A percentile compares a stretch with the other conserved stretches of the same genome.
Evolutionary conservation across 2,888 invertebrate genomes (phyloP).

Genomic region (Nezara viridula): DNA sequence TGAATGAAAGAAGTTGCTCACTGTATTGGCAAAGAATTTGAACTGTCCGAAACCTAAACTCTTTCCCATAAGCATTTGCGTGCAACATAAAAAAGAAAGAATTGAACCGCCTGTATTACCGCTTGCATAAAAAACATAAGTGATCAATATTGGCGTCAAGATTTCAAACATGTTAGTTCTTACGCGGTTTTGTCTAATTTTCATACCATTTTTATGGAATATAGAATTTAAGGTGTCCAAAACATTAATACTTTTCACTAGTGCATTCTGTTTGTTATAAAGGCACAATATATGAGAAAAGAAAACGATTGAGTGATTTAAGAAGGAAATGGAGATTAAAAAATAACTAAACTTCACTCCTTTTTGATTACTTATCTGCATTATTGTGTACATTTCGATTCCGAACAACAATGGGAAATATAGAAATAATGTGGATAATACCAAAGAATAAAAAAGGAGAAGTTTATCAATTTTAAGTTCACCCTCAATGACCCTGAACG

Average conservation of each 20-base stretch:
- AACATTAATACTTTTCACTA: not conserved
- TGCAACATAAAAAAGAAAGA: fast-evolving
- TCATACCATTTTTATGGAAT: not conserved
- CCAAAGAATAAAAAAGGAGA: not conserved
- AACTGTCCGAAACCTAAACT: not conserved
- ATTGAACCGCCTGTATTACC: not conserved
- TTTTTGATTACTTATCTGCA: fast-evolving
- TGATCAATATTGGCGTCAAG: not conserved
- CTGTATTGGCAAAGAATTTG: not conserved
- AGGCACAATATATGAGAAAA: not conserved
- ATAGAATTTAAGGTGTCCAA: not conserved
- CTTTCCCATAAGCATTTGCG: not conserved
- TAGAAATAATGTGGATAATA: not conserved
- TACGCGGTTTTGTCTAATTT: not conserved
- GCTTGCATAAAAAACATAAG: not conserved
- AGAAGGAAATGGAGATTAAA: too few species aligned
- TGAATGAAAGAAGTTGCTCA: not conserved
- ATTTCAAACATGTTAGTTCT: not conserved
- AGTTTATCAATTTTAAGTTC: too few species aligned
- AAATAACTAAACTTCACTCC: too few species aligned
- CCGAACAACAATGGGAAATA: not conserved
- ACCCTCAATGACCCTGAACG: too few species aligned
- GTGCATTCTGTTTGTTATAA: not conserved
- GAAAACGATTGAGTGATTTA: too few species aligned
- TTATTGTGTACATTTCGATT: fast-evolving